Conservation (phyloP, 53 echinoderm and acorn worm species). For the Actinopyga echinites region DNA sequence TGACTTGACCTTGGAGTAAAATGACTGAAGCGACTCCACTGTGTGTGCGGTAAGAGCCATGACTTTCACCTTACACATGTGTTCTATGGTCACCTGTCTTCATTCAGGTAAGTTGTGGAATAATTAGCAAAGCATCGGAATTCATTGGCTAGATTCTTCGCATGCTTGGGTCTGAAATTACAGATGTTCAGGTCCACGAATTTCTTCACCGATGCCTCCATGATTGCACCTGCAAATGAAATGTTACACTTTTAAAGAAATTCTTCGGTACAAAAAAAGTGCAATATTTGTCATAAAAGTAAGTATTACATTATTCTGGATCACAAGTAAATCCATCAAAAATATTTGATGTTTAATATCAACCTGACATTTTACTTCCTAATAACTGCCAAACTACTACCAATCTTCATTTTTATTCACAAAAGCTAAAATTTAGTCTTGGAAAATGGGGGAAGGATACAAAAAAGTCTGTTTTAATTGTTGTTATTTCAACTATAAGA, state of each 20-base stretch:
- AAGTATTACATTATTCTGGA: too few relatives aligned
- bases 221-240: conserved; percentile 67
- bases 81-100: conserved; percentile 18
- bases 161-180: conserved; percentile 65
- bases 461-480: too few relatives aligned
- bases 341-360: too few relatives aligned
- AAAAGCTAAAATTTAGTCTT: too few relatives aligned
- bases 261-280: neutral
- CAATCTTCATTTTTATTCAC: too few relatives aligned
- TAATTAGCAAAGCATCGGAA: conserved; percentile 75
- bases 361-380: too few relatives aligned
- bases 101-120: conserved; percentile 43
- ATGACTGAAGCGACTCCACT: too few relatives aligned
- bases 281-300: neutral
- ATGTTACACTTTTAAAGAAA: neutral
- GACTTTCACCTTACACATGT: neutral
- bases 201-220: conserved; percentile 54
- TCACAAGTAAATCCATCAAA: too few relatives aligned
- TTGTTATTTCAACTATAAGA: too few relatives aligned
- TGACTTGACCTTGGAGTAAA: too few relatives aligned
- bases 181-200: conserved; percentile 49
- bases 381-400: too few relatives aligned
- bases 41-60: neutral
- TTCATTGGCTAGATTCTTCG: conserved; percentile 69
- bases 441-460: too few relatives aligned